Evolutionary conservation across 2,113 vertebrate genomes (phyloP), one percentile per base, ranked within the genome.

Genomic region (Coreoperca whiteheadi): DNA sequence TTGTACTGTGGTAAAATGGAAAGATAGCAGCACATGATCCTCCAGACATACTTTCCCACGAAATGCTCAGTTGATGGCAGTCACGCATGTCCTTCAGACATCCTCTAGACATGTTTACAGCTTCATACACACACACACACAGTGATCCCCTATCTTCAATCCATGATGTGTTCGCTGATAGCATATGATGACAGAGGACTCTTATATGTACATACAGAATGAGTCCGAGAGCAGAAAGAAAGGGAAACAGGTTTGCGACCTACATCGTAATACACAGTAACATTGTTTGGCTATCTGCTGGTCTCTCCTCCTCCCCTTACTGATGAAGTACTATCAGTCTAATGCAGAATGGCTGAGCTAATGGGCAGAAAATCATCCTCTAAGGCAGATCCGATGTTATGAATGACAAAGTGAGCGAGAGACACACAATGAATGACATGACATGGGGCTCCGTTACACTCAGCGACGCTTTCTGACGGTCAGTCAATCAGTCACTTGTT

Each of bases 341-440:
- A 87, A 92, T 75, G 65, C 56, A 85, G 48, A 89, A 78, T 12
- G 48, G 66, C 74, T 79, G 63, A 80, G 74, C 84, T 88, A 84
- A 90, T 81, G 77, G 88, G 85, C 78, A 90, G 50, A 88, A 89
- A 90, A 81, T 81, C 75, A 68, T 78, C 78, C 63, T 73, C 77
- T 90, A 85, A 88, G 89, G 77, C 65, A 79, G 81, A 87, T 92
- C 83, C 88, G 83, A 91, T 87, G 87, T 63, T 86, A 46, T 71
- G 77, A 87, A 57, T 75, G 86, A 86, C 87, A 39, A 74, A 74
- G 72, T 12, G 4, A 71, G 66, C 77, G 80, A 74, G 59, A 53
- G 34, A 59, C 32, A 61, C 60, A 54, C 60, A 60, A 1, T 61
- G 75, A 71, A 53, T 30, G 81, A 72, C 73, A 50, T 30, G 81